Evolutionary conservation across 2,797 vertebrate genomes (phyloP), one percentile per base, ranked within the genome.

Genomic region (Oreortyx pictus): DNA sequence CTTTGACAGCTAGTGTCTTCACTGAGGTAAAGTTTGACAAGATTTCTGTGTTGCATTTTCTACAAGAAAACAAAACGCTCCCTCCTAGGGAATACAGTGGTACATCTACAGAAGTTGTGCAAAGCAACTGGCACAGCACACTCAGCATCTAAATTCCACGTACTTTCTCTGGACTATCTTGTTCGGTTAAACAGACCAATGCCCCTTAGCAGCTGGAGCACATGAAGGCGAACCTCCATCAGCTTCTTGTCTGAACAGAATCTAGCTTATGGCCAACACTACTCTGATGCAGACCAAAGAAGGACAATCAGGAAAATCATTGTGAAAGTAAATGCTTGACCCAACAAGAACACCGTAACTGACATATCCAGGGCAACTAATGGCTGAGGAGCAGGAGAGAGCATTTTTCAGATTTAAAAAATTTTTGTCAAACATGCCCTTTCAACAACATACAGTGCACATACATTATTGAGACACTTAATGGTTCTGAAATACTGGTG

Each of bases 51-150:
- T 41, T 25, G 35, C 19, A 73, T n/a, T 54, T 44, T 65, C 77
- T 43, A 37, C 41, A 75, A 39, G 27, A 17, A 7, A 62, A 0
- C 37, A 47, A 12, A 37, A 19, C 39, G 15, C 22, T 37, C 14
- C 20, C 49, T 64, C n/a, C 17, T 13, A 9, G 18, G 37, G 25
- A 52, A 54, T 5, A 15, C 7, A 9, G 47, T 5, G 5, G 24
- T n/a, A 41, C 9, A 5, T 61, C 31, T 18, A 39, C 6, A 1
- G 6, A 57, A 33, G 29, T 3, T 5, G 29, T 0, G 5, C 9
- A 46, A 60, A 75, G 79, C 47, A 61, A 60, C 11, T 8, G 37
- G n/a, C 23, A 29, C 13, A 2, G 52, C 1, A 6, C 39, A 14
- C 43, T 67, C 43, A 7, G 14, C 37, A 24, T 31, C 43, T 14